Percentiles rank a stretch among this genome's conserved stretches.
phyloP scores from a whole-genome alignment of 2,888 invertebrate species.

The Amiota minor region DNA sequence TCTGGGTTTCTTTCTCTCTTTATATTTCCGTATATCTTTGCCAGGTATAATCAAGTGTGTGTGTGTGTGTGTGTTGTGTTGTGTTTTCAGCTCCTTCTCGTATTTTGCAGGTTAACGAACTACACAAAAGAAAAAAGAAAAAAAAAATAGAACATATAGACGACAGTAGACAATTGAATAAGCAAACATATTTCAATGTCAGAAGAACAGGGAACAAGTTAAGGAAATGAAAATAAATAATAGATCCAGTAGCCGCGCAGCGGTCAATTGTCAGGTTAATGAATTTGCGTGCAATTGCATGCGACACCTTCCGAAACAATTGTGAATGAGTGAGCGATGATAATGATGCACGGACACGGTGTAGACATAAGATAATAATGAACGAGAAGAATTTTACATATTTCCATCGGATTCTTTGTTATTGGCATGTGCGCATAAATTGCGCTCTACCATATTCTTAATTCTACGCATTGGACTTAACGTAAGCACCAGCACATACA shows the following conservation, averaged over 20 bases:
- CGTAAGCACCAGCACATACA: too few species aligned
- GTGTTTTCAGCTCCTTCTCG: slow-evolving; percentile 19
- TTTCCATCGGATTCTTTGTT: background rate
- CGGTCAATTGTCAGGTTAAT: slow-evolving; percentile 66
- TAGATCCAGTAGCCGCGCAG: slow-evolving; percentile 63
- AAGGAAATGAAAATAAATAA: slow-evolving; percentile 48
- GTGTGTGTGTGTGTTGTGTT: slow-evolving; percentile 42
- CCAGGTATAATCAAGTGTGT: slow-evolving; percentile 37
- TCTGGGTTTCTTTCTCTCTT: background rate
- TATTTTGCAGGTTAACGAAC: slow-evolving; percentile 55
- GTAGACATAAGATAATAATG: slow-evolving; percentile 11
- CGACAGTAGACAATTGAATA: slow-evolving; percentile 1
- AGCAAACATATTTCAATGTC: slow-evolving; percentile 10
- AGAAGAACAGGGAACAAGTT: too few species aligned
- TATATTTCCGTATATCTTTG: slow-evolving; percentile 22
- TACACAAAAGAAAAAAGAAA: slow-evolving; percentile 49
- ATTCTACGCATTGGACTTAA: background rate
- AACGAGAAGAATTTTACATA: background rate
- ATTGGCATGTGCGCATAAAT: background rate
- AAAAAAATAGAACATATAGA: slow-evolving; percentile 30
- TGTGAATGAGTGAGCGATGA: background rate
- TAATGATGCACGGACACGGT: background rate
- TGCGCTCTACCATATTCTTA: background rate
- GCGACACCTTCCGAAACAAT: slow-evolving; percentile 16
- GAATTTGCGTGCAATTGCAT: slow-evolving; percentile 36